Percentiles rank a stretch among this genome's conserved stretches.
Conservation (phyloP, 1,140 invertebrate genomes). For the Cyclina sinensis region DNA sequence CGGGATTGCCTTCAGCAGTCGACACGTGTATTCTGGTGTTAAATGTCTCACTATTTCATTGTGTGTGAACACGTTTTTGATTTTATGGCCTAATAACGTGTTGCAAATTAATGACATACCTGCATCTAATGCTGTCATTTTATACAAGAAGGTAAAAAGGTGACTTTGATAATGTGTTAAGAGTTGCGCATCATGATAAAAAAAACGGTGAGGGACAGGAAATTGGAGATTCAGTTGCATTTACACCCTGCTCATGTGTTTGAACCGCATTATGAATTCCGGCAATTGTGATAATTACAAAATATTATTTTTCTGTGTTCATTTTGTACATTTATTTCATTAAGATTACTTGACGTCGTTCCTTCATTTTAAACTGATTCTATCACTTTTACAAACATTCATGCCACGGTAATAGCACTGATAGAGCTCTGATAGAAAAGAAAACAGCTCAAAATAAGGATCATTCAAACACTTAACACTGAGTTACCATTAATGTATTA, state of each 20-base stretch:
- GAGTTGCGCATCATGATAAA: slow-evolving; percentile 18
- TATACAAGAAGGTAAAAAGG: slow-evolving; percentile 38
- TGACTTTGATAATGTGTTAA: slow-evolving; percentile 23
- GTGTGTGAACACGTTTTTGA: slow-evolving; percentile 1
- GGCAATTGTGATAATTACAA: slow-evolving; percentile 6
- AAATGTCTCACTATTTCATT: slow-evolving; percentile 48
- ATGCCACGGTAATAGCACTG: no score
- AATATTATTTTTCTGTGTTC: slow-evolving; percentile 32
- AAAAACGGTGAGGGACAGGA: slow-evolving; percentile 6
- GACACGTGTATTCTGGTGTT: slow-evolving; percentile 50
- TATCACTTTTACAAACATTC: no score
- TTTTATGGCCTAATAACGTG: slow-evolving; percentile 59
- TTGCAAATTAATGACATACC: slow-evolving; percentile 38
- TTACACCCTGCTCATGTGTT: neutral
- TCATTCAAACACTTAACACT: no score
- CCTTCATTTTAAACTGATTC: no score
- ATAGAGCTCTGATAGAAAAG: no score
- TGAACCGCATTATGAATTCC: slow-evolving; percentile 3
- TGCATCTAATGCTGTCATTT: slow-evolving; percentile 41
- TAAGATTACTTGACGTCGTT: neutral
- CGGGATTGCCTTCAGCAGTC: neutral
- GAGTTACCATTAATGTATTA: no score
- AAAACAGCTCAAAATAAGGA: no score
- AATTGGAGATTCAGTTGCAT: slow-evolving; percentile 20
- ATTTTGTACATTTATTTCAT: slow-evolving; percentile 10